Evolutionary conservation across 2,797 vertebrate species (phyloP).

Genomic region (Fratercula arctica): DNA sequence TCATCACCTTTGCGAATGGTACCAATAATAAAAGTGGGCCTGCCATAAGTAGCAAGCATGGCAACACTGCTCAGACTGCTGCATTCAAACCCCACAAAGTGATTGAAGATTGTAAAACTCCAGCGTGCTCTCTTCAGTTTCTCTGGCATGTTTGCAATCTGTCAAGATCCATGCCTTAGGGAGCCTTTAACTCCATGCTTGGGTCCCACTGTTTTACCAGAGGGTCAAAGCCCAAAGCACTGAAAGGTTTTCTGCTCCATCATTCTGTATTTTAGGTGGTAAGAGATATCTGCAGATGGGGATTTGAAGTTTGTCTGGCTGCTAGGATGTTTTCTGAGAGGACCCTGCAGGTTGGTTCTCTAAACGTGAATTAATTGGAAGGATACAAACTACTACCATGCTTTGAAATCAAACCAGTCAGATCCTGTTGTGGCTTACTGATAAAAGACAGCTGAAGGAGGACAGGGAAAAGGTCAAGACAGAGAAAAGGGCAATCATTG

Average conservation of each 20-base stretch:
- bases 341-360: background rate
- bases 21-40: background rate
- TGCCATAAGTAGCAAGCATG: background rate
- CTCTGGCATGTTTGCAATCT: background rate
- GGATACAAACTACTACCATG: background rate
- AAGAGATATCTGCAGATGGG: background rate
- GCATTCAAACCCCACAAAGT: background rate
- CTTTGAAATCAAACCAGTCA: conserved; percentile 11
- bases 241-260: background rate
- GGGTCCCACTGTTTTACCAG: background rate
- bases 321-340: background rate
- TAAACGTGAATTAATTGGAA: conserved; percentile 14
- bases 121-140: background rate
- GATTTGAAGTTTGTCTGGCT: background rate
- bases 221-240: background rate
- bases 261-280: background rate
- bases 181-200: background rate
- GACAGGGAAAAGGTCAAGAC: background rate
- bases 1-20: background rate
- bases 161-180: background rate
- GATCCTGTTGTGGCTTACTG: background rate
- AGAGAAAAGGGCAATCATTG: background rate
- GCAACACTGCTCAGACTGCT: background rate
- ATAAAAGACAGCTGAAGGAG: conserved; percentile 12
- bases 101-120: background rate